Evolutionary conservation across 1,140 invertebrate species (phyloP).

Genomic region (Lasaia peninsularis): DNA sequence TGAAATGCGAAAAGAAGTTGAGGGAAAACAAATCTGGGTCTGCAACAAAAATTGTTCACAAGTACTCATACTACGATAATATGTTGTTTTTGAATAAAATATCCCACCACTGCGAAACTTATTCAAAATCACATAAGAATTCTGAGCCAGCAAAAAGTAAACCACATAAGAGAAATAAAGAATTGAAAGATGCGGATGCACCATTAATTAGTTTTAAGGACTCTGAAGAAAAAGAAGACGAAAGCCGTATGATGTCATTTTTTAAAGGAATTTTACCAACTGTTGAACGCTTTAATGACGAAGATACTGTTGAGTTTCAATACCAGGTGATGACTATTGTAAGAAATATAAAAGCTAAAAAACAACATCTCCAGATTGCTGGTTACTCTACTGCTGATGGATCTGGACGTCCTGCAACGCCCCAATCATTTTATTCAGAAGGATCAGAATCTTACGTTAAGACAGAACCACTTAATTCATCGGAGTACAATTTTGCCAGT

Average conservation of each 20-base stretch:
- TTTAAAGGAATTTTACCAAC: too few relatives aligned
- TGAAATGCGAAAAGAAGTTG: constrained; percentile 25
- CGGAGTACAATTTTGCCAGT: not conserved
- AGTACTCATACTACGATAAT: constrained; percentile 25
- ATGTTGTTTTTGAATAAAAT: constrained; percentile 19
- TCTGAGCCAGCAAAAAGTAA: not conserved
- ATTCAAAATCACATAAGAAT: not conserved
- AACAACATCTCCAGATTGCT: not conserved
- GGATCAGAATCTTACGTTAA: not conserved
- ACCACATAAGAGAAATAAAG: constrained; percentile 17
- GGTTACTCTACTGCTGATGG: not conserved
- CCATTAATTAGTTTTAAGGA: constrained; percentile 26
- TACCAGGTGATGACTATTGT: constrained; percentile 23
- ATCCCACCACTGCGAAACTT: not conserved
- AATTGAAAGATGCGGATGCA: constrained; percentile 20
- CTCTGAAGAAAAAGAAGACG: constrained; percentile 20
- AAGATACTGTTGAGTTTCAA: constrained; percentile 25
- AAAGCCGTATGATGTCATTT: constrained; percentile 25
- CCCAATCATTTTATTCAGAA: not conserved
- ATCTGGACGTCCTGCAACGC: not conserved
- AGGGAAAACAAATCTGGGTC: constrained; percentile 22
- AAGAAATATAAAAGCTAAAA: constrained; percentile 23
- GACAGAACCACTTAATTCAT: not conserved
- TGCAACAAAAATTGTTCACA: constrained; percentile 17
- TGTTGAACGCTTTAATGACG: constrained; percentile 25